Evolutionary conservation across 2,888 invertebrate genomes (phyloP).

Genomic region (Limenitis camilla): DNA sequence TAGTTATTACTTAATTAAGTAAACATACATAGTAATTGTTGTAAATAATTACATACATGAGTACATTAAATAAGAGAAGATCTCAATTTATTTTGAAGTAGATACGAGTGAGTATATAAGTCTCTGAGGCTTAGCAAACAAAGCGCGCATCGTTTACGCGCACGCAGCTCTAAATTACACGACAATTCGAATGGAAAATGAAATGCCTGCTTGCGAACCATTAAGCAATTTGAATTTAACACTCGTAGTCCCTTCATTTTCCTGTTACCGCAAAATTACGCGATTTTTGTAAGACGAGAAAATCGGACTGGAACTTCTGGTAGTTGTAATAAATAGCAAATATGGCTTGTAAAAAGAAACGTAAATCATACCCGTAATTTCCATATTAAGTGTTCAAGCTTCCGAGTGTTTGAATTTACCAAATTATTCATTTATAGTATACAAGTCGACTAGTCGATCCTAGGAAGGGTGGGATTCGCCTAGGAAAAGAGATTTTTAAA

Average conservation of each 20-base stretch:
- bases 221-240: conserved; percentile 73
- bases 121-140: conserved; percentile 49
- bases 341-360: not conserved
- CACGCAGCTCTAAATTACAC: conserved; percentile 63
- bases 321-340: conserved; percentile 18
- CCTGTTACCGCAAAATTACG: conserved; percentile 63
- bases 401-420: no score
- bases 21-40: not conserved
- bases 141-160: conserved; percentile 57
- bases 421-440: no score
- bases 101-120: conserved; percentile 2
- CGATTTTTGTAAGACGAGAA: conserved; percentile 38
- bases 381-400: no score
- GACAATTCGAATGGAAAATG: conserved; percentile 72
- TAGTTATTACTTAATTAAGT: not conserved
- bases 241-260: conserved; percentile 71
- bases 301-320: conserved; percentile 13
- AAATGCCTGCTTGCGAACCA: conserved; percentile 70
- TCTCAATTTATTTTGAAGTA: not conserved
- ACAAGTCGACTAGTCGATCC: no score
- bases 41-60: no score
- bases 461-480: no score
- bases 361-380: not conserved
- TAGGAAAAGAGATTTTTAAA: no score
- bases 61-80: not conserved